Base-by-base conservation (phyloP, 2,113 vertebrate genomes). In the Chaetodon auriga region DNA sequence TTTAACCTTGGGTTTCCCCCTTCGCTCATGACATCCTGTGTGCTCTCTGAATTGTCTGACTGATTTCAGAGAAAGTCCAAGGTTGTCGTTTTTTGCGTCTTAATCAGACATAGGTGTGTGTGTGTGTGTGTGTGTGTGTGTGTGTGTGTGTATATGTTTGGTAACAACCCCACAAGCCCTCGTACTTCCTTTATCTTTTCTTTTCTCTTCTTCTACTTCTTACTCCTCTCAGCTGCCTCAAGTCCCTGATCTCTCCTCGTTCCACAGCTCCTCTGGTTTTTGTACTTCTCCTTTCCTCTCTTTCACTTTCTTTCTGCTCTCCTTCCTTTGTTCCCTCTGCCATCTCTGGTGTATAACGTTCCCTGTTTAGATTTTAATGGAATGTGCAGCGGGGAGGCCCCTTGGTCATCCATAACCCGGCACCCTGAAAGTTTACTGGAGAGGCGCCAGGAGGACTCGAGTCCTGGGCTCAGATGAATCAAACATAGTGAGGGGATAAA, bases 351-450 rank as follows among this genome's bases (percentile, higher is more conserved):
- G 82, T 82, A 69, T 82, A 88, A 80, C 77, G 62, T 80, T 86
- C 55, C 82, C 68, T 88, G 86, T 92, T 90, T 88, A 80, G 77
- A 88, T 83, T 88, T 89, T 87, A 94, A 90, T 91, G 90, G 86
- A 93, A 92, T 90, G 83, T 91, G 80, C 76, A 63, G 70, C 75
- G 84, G 86, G 6, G 65, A 81, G 81, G 81, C 79, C 82, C 84
- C 61, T 4, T 23, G 74, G 82, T 80, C 88, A 88, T 92, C 73
- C 78, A 90, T 91, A 87, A 91, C 87, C 81, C 15, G 0, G 63
- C 58, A 74, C 68, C 68, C 79, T 86, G 70, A 89, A 87, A 12
- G 64, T 68, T 74, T 66, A 79, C 79, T 85, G 82, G 81, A 86
- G 74, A 68, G 58, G 78, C 7, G 65, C 74, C 80, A 84, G 41